Evolutionary conservation across 2,888 invertebrate species (phyloP), one percentile per base, ranked within the genome.

Genomic region (Xestoiulus laeticollis): DNA sequence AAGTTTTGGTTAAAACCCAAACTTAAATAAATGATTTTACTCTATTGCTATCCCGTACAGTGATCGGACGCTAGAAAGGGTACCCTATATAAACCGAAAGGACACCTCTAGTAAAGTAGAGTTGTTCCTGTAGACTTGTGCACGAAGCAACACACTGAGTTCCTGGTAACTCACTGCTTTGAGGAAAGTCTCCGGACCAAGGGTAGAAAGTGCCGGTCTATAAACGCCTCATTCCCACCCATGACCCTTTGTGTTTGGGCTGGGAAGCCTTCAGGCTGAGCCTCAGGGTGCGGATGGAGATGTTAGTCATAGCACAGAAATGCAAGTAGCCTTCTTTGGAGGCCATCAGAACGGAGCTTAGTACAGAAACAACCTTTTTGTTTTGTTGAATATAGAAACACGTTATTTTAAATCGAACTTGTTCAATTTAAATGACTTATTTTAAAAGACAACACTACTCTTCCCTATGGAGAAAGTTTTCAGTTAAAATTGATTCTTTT

Each of bases 331-430:
- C 88, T 82, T 6, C 16, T 8, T n/a, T 19, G 32, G 14, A 30
- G 88, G 44, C 87, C 22, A 88, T 48, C 88, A 87, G 53, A 87
- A 88, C 78, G 78, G 87, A 87, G 88, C 87, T 88, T 88, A 88
- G 84, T 87, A 84, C 84, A 84, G 33, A 43, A 38, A 38, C 33
- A 38, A 30, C 84, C 19, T 43, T 84, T 84, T 84, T 83, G n/a
- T 83, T 19, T 12, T 26, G n/a, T n/a, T n/a, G n/a, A n/a, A n/a
- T n/a, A n/a, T n/a, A n/a, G n/a, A n/a, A n/a, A n/a, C n/a, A n/a
- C n/a, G n/a, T n/a, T n/a, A n/a, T n/a, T n/a, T n/a, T n/a, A n/a
- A n/a, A n/a, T n/a, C n/a, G n/a, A n/a, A n/a, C n/a, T n/a, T n/a
- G n/a, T n/a, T n/a, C n/a, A n/a, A n/a, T n/a, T n/a, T n/a, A n/a